These are phyloP conservation scores for Drosophila dives DNA, from an alignment of 2,888 invertebrate species.

Conservation along the genomic window DNA sequence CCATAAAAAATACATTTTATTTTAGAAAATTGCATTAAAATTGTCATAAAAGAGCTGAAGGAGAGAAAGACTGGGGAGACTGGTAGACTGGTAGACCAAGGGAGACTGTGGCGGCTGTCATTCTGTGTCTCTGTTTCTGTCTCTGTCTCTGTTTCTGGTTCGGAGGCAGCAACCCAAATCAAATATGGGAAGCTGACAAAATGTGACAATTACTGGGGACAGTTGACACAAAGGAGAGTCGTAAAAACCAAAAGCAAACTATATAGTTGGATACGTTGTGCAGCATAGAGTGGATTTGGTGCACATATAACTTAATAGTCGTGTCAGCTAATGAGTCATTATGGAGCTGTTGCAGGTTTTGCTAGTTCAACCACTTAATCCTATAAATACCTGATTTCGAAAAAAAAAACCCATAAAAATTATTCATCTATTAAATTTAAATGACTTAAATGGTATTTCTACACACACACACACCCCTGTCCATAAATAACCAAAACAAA, in stretches of 20 bases:
- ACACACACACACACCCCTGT: conserved; percentile 31
- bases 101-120: conserved; percentile 22
- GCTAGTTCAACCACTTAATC: conserved; percentile 33
- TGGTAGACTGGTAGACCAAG: background rate
- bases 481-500: conserved; percentile 54
- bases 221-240: conserved; percentile 65
- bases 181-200: conserved; percentile 79
- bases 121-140: conserved; percentile 2
- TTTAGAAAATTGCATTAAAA: conserved; percentile 80
- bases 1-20: conserved; percentile 78
- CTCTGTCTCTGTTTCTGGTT: background rate
- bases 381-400: conserved; percentile 62
- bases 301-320: conserved; percentile 15
- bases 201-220: conserved; percentile 80
- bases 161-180: conserved; percentile 58
- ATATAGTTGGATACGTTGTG: conserved; percentile 39
- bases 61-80: background rate
- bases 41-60: conserved; percentile 64
- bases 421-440: conserved; percentile 73
- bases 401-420: conserved; percentile 58
- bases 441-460: conserved; percentile 79
- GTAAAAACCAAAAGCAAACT: conserved; percentile 39
- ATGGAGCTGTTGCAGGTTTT: conserved; percentile 21
- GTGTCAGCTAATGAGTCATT: conserved; percentile 46
- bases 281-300: conserved; percentile 4